Percentiles rank a stretch among this genome's conserved stretches.
phyloP scores from a whole-genome alignment of 1,140 invertebrate genomes.

The Aphelinus certus region DNA sequence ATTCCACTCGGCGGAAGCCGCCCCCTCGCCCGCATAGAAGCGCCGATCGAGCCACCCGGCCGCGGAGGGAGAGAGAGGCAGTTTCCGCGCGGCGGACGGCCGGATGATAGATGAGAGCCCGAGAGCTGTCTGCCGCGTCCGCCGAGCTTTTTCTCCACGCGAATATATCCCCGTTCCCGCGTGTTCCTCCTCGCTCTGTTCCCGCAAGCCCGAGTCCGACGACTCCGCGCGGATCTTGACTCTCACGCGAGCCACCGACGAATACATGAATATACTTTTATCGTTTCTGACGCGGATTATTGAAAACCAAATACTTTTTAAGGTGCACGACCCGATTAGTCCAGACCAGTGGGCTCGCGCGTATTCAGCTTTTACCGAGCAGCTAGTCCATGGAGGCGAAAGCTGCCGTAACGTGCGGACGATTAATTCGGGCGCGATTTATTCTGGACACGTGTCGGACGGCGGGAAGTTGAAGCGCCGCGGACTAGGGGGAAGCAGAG shows the following conservation, averaged over 20 bases:
- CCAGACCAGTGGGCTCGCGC: no score
- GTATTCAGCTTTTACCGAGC: no score
- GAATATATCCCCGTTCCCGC: slow-evolving; percentile 17
- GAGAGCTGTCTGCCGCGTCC: background rate
- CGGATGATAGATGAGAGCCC: slow-evolving; percentile 50
- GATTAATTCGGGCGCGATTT: slow-evolving; percentile 21
- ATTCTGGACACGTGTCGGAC: slow-evolving; percentile 23
- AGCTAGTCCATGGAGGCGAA: no score
- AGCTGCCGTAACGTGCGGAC: slow-evolving; percentile 5
- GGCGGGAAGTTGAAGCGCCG: background rate
- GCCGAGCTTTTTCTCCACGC: slow-evolving; percentile 43
- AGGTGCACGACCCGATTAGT: no score
- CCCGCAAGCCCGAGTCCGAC: background rate
- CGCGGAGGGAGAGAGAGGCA: slow-evolving; percentile 26
- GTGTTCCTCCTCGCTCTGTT: background rate
- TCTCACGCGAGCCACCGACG: no score
- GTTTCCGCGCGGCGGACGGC: slow-evolving; percentile 37
- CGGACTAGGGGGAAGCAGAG: background rate
- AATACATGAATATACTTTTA: no score
- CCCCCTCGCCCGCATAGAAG: no score
- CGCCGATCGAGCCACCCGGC: no score
- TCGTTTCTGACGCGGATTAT: no score
- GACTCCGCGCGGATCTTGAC: background rate
- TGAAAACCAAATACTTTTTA: no score
- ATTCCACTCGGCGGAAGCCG: no score